phyloP scores from a whole-genome alignment of 2,797 vertebrate genomes.

The Botia kubotai region DNA sequence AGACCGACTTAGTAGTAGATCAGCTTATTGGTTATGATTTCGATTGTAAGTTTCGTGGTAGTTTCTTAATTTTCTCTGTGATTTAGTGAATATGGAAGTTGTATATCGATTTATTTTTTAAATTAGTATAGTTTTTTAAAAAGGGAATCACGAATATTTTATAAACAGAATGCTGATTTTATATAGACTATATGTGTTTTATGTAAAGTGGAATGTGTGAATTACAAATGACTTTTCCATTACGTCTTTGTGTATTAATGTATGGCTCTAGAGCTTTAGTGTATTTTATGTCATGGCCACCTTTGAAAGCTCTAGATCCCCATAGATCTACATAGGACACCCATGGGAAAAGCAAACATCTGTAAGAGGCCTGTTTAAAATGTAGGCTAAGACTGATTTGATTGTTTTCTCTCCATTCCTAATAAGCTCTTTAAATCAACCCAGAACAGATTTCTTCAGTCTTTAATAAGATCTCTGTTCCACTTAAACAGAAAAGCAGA shows the following conservation, averaged over 20 bases:
- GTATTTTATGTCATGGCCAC: neutral
- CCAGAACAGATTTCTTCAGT: neutral
- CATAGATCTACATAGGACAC: neutral
- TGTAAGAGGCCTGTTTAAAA: neutral
- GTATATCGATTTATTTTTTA: neutral
- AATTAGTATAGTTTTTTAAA: no score
- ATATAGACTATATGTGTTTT: no score
- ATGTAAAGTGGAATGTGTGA: no score
- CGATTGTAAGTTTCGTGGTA: neutral
- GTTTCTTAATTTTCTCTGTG: neutral
- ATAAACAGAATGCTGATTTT: no score
- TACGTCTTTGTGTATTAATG: neutral
- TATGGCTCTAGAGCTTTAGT: neutral
- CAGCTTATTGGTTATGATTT: neutral
- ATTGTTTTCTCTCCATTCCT: neutral
- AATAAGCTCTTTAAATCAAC: constrained; percentile 8
- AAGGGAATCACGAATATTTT: no score
- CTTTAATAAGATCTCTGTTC: constrained; percentile 1
- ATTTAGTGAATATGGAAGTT: neutral
- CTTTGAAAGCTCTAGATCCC: neutral
- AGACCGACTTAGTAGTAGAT: neutral
- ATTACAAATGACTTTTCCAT: neutral
- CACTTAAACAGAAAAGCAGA: constrained; percentile 3
- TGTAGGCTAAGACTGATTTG: constrained; percentile 10
- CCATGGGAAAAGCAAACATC: neutral